Evolutionary conservation across 2,888 invertebrate species (phyloP), one percentile per base, ranked within the genome.

Genomic region (Aleiodes leptofemur): DNA sequence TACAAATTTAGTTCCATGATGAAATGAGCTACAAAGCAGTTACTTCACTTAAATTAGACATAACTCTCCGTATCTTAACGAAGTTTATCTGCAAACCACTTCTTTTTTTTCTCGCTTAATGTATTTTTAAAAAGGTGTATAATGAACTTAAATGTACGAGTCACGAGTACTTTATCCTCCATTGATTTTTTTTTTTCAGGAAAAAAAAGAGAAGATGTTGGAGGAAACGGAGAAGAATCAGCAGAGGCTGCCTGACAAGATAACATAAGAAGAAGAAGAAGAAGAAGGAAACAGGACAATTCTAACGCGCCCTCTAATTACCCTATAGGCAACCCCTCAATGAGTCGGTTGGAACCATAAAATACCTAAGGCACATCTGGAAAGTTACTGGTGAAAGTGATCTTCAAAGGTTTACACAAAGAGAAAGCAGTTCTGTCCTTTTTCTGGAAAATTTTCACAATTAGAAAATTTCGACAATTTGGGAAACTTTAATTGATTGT

Each of bases 261-360:
- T 86, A 88, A 84, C 81, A 74, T 61, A 61, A 23, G 23, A 23
- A 23, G 23, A 23, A 23, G 23, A 34, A 4, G 31, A 66, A 48
- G 66, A 43, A 71, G 23, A 23, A 23, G 23, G 34, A 70, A 64
- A 29, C 43, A 64, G 82, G 80, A 77, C 78, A 75, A 71, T 78
- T 79, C 78, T 80, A 77, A 77, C 82, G 83, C 87, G 86, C 88
- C 88, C 89, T 88, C 88, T 89, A 89, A 89, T 89, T 89, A 88
- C 88, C 87, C 85, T 83, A 84, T 84, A 86, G 86, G 59, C 73
- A 64, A 71, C 77, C 77, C 75, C 72, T 75, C 76, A 73, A 75
- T 72, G 72, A 73, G 74, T 7, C 6, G 6, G 1, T 23, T 53
- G 7, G 59, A 69, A 72, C 48, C 76, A 77, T 81, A 79, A 81